Base-by-base conservation (phyloP, 1,140 invertebrate species). In the Ladona fulva region DNA sequence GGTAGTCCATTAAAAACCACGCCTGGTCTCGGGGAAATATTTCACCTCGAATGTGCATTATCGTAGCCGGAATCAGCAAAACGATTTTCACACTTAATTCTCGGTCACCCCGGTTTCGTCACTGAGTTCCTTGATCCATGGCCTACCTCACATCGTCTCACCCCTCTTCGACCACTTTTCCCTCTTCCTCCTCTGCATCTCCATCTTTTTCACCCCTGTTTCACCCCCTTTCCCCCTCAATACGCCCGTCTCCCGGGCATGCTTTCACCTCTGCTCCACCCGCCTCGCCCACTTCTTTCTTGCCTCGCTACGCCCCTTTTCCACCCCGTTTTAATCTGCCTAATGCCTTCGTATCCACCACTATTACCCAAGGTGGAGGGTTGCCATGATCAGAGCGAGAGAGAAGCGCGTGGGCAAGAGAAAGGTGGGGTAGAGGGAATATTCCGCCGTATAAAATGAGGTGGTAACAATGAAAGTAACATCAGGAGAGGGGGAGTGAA, bases 401-500 rank as follows among this genome's bases (percentile, higher is more conserved):
- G 52, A 12, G 12, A 22, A 22, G 14, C 52, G 52, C 14, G 52
- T 66, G 14, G 52, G 52, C 44, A 11, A 52, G 10, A 19, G 44
- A 52, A 52, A 52, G 44, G 44, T 10, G 10, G 44, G 44, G 19
- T 11, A 19, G 52, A 66, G 52, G n/a, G 29, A 37, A 37, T 37
- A 37, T 37, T 37, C 29, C 29, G 29, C 29, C 29, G 29, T 37
- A 37, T 37, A 37, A 37, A 37, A 37, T 66, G 52, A 66, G 52
- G 52, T 66, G 52, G 52, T 66, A 66, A 66, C 52, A 66, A 66
- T 66, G 52, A 66, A 66, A 19, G n/a, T 66, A 22, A 66, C n/a
- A 66, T 19, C 5, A 66, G 12, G 52, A 16, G 52, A 12, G n/a
- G 52, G 12, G 52, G 5, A 66, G 52, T 3, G 12, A 66, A 1